Conservation (phyloP, 1,140 invertebrate genomes). For the Akabosia matsudoensis region DNA sequence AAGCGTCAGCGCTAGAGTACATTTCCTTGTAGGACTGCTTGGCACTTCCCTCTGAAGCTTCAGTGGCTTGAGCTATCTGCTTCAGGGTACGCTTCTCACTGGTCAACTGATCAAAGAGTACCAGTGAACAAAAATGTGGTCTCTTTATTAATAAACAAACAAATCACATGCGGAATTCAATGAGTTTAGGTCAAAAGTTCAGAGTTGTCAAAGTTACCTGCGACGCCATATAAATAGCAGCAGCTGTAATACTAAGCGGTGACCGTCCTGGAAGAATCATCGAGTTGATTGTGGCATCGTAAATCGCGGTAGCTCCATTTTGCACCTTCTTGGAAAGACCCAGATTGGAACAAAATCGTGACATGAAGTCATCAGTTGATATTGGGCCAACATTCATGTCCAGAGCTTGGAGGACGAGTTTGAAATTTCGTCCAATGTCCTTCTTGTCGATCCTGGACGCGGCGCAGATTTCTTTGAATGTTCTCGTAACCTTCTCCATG, state of each 20-base stretch:
- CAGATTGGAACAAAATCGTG: slow-evolving; percentile 81
- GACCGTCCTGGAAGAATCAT: slow-evolving; percentile 97
- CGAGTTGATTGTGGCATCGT: slow-evolving; percentile 90
- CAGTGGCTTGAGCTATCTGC: too few relatives aligned
- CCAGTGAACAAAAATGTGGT: too few relatives aligned
- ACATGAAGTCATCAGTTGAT: slow-evolving; percentile 98
- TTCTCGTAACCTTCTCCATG: slow-evolving; percentile 96
- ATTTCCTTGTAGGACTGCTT: too few relatives aligned
- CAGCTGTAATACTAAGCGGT: slow-evolving; percentile 97
- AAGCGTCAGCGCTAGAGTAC: too few relatives aligned
- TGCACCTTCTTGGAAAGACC: slow-evolving; percentile 88
- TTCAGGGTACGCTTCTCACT: too few relatives aligned
- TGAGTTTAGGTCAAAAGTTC: too few relatives aligned
- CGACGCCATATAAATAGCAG: slow-evolving; percentile 99
- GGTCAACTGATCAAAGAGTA: too few relatives aligned
- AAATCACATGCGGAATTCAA: too few relatives aligned
- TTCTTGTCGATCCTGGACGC: slow-evolving; percentile 98
- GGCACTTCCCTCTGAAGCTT: too few relatives aligned
- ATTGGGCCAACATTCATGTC: slow-evolving; percentile 96
- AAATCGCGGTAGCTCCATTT: slow-evolving; percentile 93
- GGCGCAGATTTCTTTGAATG: slow-evolving; percentile 99
- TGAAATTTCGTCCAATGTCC: slow-evolving; percentile 96
- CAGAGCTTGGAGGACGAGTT: slow-evolving; percentile 85
- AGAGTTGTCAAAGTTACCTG: too few relatives aligned
- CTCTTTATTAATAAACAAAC: too few relatives aligned